phyloP scores from a whole-genome alignment of 1,140 invertebrate species.

The Tribolium castaneum region DNA sequence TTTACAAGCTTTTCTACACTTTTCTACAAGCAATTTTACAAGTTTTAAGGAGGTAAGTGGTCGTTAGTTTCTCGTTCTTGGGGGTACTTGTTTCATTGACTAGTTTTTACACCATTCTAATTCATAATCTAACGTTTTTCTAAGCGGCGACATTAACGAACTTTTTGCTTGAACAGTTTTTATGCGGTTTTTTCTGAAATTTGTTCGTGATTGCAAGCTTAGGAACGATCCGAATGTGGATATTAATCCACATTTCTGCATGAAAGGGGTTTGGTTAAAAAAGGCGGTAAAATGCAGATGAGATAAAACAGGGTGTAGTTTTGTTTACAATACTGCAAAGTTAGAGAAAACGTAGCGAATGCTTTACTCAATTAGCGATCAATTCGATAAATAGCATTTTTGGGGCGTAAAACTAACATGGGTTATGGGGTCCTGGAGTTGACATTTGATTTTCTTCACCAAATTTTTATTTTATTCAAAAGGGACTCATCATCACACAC shows the following conservation, averaged over 20 bases:
- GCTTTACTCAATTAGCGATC: neutral
- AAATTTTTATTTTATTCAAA: neutral
- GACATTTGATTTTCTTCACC: neutral
- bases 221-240: neutral
- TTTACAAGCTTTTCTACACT: slow-evolving; percentile 48
- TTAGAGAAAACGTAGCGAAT: neutral
- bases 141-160: slow-evolving; percentile 21
- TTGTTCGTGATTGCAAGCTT: neutral
- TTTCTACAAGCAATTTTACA: slow-evolving; percentile 36
- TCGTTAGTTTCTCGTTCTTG: neutral
- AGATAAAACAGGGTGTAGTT: neutral
- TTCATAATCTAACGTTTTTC: slow-evolving; percentile 38
- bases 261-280: slow-evolving; percentile 22
- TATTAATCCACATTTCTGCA: neutral
- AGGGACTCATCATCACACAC: neutral
- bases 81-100: neutral
- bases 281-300: slow-evolving; percentile 46
- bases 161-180: neutral
- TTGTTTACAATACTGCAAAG: neutral
- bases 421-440: neutral
- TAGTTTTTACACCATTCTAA: slow-evolving; percentile 6
- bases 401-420: neutral
- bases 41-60: slow-evolving; percentile 10
- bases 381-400: neutral
- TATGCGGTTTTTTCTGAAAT: neutral